These are phyloP conservation scores for Belgica antarctica DNA, from an alignment of 2,888 invertebrate genomes.

Conservation along the genomic window DNA sequence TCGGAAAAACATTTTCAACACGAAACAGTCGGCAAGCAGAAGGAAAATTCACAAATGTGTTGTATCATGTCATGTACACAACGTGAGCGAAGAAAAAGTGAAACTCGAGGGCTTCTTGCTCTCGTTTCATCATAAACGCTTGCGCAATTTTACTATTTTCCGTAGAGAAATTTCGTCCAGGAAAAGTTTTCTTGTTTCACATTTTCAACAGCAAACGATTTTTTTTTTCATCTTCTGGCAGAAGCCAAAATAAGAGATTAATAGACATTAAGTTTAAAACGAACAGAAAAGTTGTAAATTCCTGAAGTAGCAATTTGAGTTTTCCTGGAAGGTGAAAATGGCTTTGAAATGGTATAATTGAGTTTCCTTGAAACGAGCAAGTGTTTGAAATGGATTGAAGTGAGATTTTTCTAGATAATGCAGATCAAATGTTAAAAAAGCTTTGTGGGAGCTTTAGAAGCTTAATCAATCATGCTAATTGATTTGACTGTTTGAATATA, in stretches of 20 bases:
- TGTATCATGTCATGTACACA: slow-evolving; percentile 16
- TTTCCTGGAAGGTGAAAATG: slow-evolving; percentile 5
- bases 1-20: too few species aligned
- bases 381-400: too few species aligned
- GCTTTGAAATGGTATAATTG: too few species aligned
- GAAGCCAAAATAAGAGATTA: neutral
- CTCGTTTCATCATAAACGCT: slow-evolving; percentile 8
- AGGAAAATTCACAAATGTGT: neutral
- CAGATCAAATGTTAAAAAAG: too few species aligned
- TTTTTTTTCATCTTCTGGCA: neutral
- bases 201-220: too few species aligned
- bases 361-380: too few species aligned
- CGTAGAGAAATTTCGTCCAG: neutral
- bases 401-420: too few species aligned
- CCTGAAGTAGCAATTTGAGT: neutral
- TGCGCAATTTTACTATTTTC: neutral
- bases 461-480: too few species aligned
- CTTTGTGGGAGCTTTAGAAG: too few species aligned
- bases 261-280: neutral
- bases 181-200: neutral
- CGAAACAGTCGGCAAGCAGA: too few species aligned
- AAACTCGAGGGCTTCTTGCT: slow-evolving; percentile 12
- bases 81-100: neutral
- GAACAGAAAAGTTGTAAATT: neutral
- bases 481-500: too few species aligned